Percentiles rank a stretch among this genome's conserved stretches.
These are phyloP conservation scores for Lamprologus sp. DNA, from an alignment of 2,113 vertebrate species.

Conservation along the genomic window DNA sequence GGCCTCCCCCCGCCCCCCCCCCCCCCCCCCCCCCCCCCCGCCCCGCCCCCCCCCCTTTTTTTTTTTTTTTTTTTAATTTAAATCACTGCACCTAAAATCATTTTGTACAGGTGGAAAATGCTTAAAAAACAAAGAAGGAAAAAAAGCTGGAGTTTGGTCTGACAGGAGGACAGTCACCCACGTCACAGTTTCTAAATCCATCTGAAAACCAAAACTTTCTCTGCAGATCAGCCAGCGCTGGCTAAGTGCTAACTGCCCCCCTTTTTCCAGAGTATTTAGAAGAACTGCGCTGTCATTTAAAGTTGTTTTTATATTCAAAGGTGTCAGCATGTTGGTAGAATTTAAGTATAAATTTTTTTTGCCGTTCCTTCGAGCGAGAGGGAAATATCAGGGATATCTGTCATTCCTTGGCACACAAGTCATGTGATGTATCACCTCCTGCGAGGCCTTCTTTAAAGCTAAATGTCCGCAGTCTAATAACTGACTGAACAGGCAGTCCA, in stretches of 20 bases:
- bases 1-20: too few species aligned
- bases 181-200: neutral
- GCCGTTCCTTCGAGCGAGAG: neutral
- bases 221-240: neutral
- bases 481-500: neutral
- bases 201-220: neutral
- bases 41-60: too few species aligned
- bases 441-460: neutral
- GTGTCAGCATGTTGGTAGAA: neutral
- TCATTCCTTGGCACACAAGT: neutral
- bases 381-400: neutral
- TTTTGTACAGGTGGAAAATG: conserved; percentile 27
- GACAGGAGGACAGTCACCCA: neutral
- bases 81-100: conserved; percentile 70
- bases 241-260: neutral
- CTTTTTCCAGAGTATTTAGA: neutral
- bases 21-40: too few species aligned
- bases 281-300: neutral
- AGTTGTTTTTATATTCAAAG: neutral
- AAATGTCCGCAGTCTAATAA: neutral
- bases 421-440: neutral
- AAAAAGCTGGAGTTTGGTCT: neutral
- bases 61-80: accelerated
- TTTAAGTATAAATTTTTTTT: neutral
- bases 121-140: neutral